These are phyloP conservation scores for Aphelocoma californica DNA, from an alignment of 2,797 vertebrate genomes.

Conservation along the genomic window DNA sequence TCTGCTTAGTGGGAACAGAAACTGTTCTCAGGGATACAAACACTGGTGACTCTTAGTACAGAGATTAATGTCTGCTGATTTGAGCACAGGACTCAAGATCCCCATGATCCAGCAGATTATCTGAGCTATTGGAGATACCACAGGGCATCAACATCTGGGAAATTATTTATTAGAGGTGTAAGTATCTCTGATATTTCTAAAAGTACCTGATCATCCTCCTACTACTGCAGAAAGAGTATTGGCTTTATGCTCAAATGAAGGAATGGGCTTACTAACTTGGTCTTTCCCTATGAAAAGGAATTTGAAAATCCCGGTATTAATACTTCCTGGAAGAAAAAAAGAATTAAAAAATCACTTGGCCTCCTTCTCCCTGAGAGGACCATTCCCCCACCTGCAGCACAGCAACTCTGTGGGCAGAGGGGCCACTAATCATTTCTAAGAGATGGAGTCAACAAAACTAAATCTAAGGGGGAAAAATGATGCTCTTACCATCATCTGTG, in stretches of 20 bases:
- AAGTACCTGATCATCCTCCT: background rate
- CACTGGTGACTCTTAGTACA: background rate
- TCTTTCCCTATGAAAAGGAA: background rate
- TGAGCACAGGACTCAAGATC: background rate
- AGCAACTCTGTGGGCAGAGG: background rate
- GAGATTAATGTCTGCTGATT: background rate
- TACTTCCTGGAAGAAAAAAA: background rate
- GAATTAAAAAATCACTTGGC: background rate
- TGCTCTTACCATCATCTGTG: slow-evolving; percentile 79
- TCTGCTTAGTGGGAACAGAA: background rate
- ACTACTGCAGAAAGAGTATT: background rate
- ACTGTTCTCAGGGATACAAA: background rate
- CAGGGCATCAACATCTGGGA: background rate
- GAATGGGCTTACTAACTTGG: background rate
- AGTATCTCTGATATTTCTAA: background rate
- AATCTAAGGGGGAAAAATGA: background rate
- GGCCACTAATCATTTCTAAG: background rate
- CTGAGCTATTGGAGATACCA: background rate
- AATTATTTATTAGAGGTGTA: background rate
- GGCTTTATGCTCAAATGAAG: background rate
- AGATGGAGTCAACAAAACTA: background rate
- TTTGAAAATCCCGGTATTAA: background rate
- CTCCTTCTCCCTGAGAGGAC: background rate
- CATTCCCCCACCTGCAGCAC: background rate
- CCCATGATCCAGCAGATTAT: background rate